Percentiles rank a stretch among this genome's conserved stretches.
These are phyloP conservation scores for Philypnodon macrostomus DNA, from an alignment of 2,797 vertebrate species.

Conservation along the genomic window DNA sequence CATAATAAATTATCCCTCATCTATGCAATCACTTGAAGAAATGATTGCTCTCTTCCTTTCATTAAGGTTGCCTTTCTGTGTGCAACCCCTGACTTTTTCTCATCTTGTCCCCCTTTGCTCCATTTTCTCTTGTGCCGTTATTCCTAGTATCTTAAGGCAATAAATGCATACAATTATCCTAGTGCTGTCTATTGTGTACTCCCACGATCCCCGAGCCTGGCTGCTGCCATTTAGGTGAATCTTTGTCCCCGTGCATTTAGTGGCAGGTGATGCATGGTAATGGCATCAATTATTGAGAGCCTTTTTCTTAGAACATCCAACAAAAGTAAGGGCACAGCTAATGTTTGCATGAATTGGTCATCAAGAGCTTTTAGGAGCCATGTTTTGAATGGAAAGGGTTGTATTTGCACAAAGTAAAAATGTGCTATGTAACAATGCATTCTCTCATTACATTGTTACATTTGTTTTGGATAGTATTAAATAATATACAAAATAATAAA, in stretches of 20 bases:
- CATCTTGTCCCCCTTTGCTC: conserved; percentile 22
- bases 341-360: conserved; percentile 40
- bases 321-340: conserved; percentile 32
- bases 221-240: conserved; percentile 48
- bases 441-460: not conserved
- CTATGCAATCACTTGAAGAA: conserved; percentile 68
- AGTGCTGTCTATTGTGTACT: conserved; percentile 45
- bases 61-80: conserved; percentile 50
- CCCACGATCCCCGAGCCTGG: conserved; percentile 37
- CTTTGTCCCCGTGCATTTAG: conserved; percentile 45
- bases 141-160: conserved; percentile 41
- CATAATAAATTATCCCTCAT: conserved; percentile 69
- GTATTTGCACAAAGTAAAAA: conserved; percentile 7
- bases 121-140: conserved; percentile 31
- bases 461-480: too few relatives aligned
- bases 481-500: too few relatives aligned
- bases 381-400: conserved; percentile 25
- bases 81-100: conserved; percentile 26
- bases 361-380: conserved; percentile 24
- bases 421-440: not conserved
- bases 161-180: conserved; percentile 58
- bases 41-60: conserved; percentile 63
- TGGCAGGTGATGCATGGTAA: conserved; percentile 60
- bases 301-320: conserved; percentile 29
- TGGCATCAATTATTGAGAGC: conserved; percentile 51